Conservation (phyloP, 2,797 vertebrate species). For the Alauda arvensis region DNA sequence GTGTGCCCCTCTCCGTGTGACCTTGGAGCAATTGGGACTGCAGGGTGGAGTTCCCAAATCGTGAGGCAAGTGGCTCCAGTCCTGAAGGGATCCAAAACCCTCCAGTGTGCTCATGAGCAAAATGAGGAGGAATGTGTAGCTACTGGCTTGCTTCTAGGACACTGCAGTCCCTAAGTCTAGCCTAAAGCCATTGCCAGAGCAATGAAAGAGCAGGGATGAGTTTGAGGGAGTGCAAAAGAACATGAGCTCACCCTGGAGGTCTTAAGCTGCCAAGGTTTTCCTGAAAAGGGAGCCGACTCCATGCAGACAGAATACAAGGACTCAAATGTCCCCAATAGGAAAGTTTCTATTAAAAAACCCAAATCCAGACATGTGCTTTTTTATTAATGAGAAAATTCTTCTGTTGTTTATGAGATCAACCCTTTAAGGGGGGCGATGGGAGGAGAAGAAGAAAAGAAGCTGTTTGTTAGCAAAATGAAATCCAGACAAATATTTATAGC, state of each 20-base stretch:
- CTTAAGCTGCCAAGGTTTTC: constrained; percentile 61
- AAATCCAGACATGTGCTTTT: constrained; percentile 60
- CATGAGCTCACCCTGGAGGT: constrained; percentile 52
- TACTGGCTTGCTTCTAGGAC: constrained; percentile 38
- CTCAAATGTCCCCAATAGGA: constrained; percentile 68
- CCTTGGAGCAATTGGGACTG: constrained; percentile 4
- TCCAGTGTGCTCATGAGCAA: constrained; percentile 8
- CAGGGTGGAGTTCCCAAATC: neutral
- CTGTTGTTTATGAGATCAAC: constrained; percentile 71
- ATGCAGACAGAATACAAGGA: constrained; percentile 63
- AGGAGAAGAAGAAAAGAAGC: constrained; percentile 26
- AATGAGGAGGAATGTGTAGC: constrained; percentile 28
- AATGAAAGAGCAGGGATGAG: constrained; percentile 29
- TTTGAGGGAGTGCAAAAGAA: constrained; percentile 38
- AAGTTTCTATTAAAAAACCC: constrained; percentile 72
- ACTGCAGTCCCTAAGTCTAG: constrained; percentile 45
- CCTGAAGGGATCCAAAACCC: constrained; percentile 13
- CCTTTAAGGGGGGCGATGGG: constrained; percentile 25
- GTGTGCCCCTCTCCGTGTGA: neutral
- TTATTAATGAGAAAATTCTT: constrained; percentile 72
- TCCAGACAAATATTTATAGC: constrained; percentile 73
- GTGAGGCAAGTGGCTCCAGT: constrained; percentile 20
- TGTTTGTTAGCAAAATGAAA: constrained; percentile 61
- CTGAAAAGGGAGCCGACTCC: constrained; percentile 65
- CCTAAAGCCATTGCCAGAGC: constrained; percentile 28